Conservation (phyloP, 2,113 vertebrate genomes). For the Cyanocitta stelleri region DNA sequence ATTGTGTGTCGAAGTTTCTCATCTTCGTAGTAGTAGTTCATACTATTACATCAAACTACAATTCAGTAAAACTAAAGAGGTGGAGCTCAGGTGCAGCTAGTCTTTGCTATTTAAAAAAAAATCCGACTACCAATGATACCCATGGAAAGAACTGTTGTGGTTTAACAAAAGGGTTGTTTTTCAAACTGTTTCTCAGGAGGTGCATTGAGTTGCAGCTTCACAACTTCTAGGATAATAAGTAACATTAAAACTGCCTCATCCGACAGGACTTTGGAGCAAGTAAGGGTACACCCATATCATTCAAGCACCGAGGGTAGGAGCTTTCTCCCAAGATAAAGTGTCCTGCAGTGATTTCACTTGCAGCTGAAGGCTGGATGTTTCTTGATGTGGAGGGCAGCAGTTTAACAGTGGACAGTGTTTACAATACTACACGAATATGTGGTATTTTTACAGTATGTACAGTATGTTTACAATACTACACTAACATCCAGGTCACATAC, state of each 20-base stretch:
- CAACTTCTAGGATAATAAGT: neutral
- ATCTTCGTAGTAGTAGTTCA: neutral
- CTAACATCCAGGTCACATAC: neutral
- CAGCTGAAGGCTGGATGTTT: neutral
- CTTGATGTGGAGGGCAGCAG: neutral
- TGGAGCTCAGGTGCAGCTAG: neutral
- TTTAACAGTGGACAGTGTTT: neutral
- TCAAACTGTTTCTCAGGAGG: neutral
- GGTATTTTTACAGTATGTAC: neutral
- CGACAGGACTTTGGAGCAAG: neutral
- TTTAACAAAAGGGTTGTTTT: neutral
- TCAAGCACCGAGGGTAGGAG: neutral
- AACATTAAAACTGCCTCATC: neutral
- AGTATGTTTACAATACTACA: neutral
- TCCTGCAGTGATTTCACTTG: neutral
- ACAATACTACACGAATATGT: neutral
- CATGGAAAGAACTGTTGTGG: neutral
- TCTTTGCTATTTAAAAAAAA: neutral
- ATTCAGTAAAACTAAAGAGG: slow-evolving; percentile 31
- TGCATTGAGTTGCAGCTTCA: neutral
- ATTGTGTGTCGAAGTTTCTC: neutral
- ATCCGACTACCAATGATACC: neutral
- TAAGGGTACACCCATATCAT: neutral
- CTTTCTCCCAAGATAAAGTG: neutral
- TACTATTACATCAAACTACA: neutral